Percentiles rank a stretch among this genome's conserved stretches.
Evolutionary conservation across 2,888 invertebrate genomes (phyloP).

Genomic region (Siphlonurus alternatus): DNA sequence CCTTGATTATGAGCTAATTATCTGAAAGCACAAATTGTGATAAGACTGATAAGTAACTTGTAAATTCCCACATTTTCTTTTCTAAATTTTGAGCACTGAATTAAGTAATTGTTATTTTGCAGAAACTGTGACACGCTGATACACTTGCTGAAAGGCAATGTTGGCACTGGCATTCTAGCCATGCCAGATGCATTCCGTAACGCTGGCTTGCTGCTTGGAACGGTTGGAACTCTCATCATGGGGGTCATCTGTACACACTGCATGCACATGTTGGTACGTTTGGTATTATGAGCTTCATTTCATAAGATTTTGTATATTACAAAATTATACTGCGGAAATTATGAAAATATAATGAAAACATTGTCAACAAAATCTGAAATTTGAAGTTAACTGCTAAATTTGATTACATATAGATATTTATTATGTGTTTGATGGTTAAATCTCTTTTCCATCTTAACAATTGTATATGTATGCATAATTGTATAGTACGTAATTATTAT

Average conservation of each 20-base stretch:
- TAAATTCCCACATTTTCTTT: too few relatives aligned
- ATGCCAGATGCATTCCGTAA: conserved; percentile 92
- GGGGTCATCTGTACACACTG: conserved; percentile 84
- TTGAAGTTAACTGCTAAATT: too few relatives aligned
- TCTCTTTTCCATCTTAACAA: too few relatives aligned
- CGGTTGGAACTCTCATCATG: conserved; percentile 63
- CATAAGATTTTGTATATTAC: neutral
- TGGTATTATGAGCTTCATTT: neutral
- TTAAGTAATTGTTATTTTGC: conserved; percentile 10
- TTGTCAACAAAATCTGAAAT: too few relatives aligned
- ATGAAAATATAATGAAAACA: neutral
- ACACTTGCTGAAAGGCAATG: conserved; percentile 46
- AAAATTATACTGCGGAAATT: neutral
- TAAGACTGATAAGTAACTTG: neutral
- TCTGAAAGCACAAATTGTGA: neutral
- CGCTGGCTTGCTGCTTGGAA: conserved; percentile 72
- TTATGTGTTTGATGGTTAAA: too few relatives aligned
- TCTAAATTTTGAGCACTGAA: neutral
- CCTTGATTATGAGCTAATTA: neutral
- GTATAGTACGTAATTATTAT: too few relatives aligned
- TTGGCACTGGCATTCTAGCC: conserved; percentile 89
- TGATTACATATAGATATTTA: too few relatives aligned
- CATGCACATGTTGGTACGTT: conserved; percentile 62
- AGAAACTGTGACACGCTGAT: conserved; percentile 38
- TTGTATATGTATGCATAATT: too few relatives aligned